Conservation (phyloP, 2,113 vertebrate genomes). For the Osmerus eperlanus region DNA sequence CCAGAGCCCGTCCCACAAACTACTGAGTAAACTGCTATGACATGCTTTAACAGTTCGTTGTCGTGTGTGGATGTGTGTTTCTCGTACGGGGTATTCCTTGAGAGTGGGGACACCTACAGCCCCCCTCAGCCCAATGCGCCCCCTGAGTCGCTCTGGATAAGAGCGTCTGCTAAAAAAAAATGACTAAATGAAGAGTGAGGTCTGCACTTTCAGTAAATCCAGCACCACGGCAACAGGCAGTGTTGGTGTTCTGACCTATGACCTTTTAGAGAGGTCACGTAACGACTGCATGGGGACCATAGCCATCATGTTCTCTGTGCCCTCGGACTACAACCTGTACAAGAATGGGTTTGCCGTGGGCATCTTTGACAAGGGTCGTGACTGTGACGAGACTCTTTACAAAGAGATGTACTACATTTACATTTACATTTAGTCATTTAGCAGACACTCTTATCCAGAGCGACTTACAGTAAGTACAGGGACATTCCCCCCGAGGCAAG, state of each 20-base stretch:
- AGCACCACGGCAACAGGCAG: conserved; percentile 48
- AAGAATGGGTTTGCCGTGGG: conserved; percentile 72
- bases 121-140: conserved; percentile 68
- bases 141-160: no score
- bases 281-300: conserved; percentile 56
- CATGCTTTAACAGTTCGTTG: not conserved
- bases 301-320: conserved; percentile 70
- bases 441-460: no score
- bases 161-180: no score
- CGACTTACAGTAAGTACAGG: no score
- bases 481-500: no score
- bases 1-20: not conserved
- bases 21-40: no score
- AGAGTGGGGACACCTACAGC: conserved; percentile 63
- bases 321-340: conserved; percentile 72
- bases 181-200: conserved; percentile 60
- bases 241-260: conserved; percentile 70
- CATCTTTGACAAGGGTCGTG: conserved; percentile 50
- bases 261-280: conserved; percentile 56
- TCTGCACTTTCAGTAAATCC: conserved; percentile 66
- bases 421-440: no score
- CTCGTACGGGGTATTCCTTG: conserved; percentile 55
- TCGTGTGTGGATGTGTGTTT: conserved; percentile 7
- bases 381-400: conserved; percentile 58
- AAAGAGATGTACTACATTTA: conserved; percentile 74